These are phyloP conservation scores for Cheiracanthium punctorium DNA, from an alignment of 2,888 invertebrate species.

Conservation along the genomic window DNA sequence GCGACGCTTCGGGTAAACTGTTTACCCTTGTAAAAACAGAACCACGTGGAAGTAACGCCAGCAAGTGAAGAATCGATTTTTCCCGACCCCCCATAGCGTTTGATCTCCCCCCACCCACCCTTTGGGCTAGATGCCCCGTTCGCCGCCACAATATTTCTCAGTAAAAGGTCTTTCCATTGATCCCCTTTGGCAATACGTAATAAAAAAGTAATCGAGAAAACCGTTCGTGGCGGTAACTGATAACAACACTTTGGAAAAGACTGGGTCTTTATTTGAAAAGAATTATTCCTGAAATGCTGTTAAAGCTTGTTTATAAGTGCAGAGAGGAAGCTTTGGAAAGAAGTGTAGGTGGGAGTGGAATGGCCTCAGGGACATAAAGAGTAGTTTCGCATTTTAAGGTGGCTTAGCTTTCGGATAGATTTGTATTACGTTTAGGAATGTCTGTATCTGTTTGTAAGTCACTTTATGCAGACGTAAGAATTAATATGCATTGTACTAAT, in stretches of 20 bases:
- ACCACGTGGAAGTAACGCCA: constrained; percentile 57
- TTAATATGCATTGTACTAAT: no score
- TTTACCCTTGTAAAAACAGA: constrained; percentile 64
- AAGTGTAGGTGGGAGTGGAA: neutral
- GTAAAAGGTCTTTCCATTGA: constrained; percentile 63
- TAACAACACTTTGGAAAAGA: constrained; percentile 65
- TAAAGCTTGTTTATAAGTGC: constrained; percentile 52
- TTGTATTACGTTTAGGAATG: no score
- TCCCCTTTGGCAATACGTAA: constrained; percentile 68
- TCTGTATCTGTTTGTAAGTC: no score
- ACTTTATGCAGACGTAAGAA: no score
- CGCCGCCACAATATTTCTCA: constrained; percentile 61
- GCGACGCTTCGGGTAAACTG: constrained; percentile 26
- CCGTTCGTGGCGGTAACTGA: constrained; percentile 63
- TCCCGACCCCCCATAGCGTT: neutral
- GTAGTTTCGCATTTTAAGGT: neutral
- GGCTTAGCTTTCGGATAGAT: neutral
- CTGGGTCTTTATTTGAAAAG: constrained; percentile 54
- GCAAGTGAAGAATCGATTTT: constrained; percentile 50
- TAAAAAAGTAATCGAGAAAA: constrained; percentile 65
- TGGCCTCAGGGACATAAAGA: neutral
- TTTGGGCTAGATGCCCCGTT: constrained; percentile 1
- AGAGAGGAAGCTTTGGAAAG: constrained; percentile 12
- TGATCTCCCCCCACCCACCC: neutral
- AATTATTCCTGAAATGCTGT: constrained; percentile 58